Base-by-base conservation (phyloP, 2,797 vertebrate species). In the Pangasius sanitwongsei region DNA sequence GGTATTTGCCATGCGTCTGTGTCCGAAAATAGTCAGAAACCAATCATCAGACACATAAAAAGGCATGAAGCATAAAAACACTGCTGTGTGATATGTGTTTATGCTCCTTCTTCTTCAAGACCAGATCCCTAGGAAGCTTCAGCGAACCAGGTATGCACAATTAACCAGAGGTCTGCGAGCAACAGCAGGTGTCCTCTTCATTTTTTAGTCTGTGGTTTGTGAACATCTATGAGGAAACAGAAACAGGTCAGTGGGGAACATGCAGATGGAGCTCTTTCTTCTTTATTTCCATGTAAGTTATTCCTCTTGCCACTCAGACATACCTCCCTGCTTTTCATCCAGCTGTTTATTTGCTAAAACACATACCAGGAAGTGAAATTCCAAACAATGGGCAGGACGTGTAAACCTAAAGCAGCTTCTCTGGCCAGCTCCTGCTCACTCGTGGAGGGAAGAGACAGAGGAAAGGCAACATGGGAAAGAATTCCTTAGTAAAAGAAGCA, bases 321-420 rank as follows among this genome's bases (percentile, higher is more conserved):
- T 93, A 88, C 92, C 83, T 82, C 75, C 88, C 87, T 74, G 85
- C 91, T 90, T 93, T 94, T 90, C 91, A 90, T 83, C 90, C 87
- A 86, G 90, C 83, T 88, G 91, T 95, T 95, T 96, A 96, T 96
- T 96, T 96, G 93, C 91, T 92, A 90, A 94, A 94, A 94, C 94
- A 90, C 93, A 92, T 92, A 93, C 91, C 92, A 95, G 94, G 94
- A 96, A 95, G 94, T 91, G 86, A 61, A 92, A 92, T 91, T 94
- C 94, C 92, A 95, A 96, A 95, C 95, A 95, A 93, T 92, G 92
- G 91, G 90, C 92, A 92, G 89, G 55, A 91, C 92, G 88, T 95
- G 92, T 92, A 94, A 95, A 95, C 92, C 91, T 92, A 88, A 94
- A 90, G 88, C 65, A 88, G 90, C 63, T 87, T 80, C 83, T 87